A percentile compares a stretch with the other conserved stretches of the same genome.
These are phyloP conservation scores for Mesorhabditis sp. DNA, from an alignment of 2,888 invertebrate species.

Conservation along the genomic window DNA sequence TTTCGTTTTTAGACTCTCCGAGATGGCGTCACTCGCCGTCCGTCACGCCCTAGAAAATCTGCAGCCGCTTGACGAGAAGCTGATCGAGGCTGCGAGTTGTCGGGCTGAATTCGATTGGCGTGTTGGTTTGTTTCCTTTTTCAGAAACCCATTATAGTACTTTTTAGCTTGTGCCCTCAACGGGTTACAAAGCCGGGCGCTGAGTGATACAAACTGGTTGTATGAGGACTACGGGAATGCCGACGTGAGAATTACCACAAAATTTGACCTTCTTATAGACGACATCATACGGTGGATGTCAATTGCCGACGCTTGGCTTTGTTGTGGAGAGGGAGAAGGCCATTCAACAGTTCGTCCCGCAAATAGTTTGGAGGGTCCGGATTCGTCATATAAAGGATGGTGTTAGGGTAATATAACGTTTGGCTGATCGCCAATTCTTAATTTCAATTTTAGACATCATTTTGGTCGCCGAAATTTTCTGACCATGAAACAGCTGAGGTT, in stretches of 20 bases:
- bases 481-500: conserved; percentile 75
- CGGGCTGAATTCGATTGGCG: conserved; percentile 79
- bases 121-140: conserved; percentile 68
- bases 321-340: conserved; percentile 76
- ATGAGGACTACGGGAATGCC: too few relatives aligned
- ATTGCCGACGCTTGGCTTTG: conserved; percentile 98
- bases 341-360: conserved; percentile 74
- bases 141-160: too few relatives aligned
- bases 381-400: conserved; percentile 46
- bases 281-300: conserved; percentile 98
- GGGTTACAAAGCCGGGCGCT: too few relatives aligned
- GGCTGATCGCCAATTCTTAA: neutral
- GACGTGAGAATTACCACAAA: too few relatives aligned
- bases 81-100: conserved; percentile 78
- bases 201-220: too few relatives aligned
- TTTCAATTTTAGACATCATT: conserved; percentile 35
- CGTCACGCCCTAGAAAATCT: conserved; percentile 76
- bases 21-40: conserved; percentile 83
- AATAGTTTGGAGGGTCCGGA: conserved; percentile 84
- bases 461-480: conserved; percentile 69
- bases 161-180: conserved; percentile 80
- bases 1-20: too few relatives aligned
- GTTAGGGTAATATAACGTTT: conserved; percentile 20
- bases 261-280: conserved; percentile 25
- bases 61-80: conserved; percentile 73